Evolutionary conservation across 2,113 vertebrate species (phyloP), one percentile per base, ranked within the genome.

Genomic region (Perca schrenkii): DNA sequence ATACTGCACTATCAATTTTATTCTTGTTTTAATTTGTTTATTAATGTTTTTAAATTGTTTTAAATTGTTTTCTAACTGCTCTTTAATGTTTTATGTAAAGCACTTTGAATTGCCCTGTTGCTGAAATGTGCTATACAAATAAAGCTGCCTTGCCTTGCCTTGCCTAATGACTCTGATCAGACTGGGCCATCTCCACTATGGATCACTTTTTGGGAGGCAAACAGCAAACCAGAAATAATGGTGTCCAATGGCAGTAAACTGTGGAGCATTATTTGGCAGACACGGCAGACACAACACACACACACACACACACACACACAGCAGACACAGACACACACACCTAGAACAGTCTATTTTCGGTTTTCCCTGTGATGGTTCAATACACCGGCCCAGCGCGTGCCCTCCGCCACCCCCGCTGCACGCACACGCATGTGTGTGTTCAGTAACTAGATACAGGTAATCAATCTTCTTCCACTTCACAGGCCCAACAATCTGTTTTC

Each of bases 391-490:
- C 88, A 84, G 86, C 79, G 62, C 56, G 86, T 15, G 65, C 82
- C 78, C 84, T 86, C 79, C 49, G 68, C 90, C 88, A 88, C 85
- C 74, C 86, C 68, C 62, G 63, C 85, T 82, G 74, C 82, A 90
- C 76, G 67, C 84, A 68, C 85, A 85, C 80, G 65, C 83, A 71
- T 74, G 82, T 91, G 91, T 93, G 92, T 93, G 90, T 91, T 92
- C 85, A 89, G 94, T 94, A 94, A 95, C 93, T 89, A 91, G 92
- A 96, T 95, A 93, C 87, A 93, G 93, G 93, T 94, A 92, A 95
- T 96, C 94, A 95, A 95, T 95, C 94, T 94, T 93, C 89, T 76
- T 94, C 93, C 85, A 91, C 93, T 91, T 92, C 93, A 91, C 91
- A 92, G 86, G 79, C 83, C 84, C 74, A 52, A 40, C 89, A 94